A percentile compares a stretch with the other conserved stretches of the same genome.
phyloP scores from a whole-genome alignment of 1,140 invertebrate species.

The Aphidius gifuensis region DNA sequence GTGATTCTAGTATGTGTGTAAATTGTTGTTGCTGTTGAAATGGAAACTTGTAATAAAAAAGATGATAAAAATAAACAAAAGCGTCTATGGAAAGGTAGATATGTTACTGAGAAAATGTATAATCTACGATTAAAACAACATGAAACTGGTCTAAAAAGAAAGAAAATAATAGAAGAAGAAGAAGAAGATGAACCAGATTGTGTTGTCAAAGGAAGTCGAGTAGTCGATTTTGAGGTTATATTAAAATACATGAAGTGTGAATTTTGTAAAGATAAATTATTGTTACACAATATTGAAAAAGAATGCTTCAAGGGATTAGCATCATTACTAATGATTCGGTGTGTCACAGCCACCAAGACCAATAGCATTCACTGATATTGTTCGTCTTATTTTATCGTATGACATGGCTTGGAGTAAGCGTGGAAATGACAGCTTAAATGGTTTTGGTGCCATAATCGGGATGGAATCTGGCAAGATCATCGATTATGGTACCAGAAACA shows the following conservation, averaged over 20 bases:
- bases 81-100: not conserved
- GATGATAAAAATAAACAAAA: no score
- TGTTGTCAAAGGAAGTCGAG: constrained; percentile 23
- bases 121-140: not conserved
- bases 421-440: constrained; percentile 15
- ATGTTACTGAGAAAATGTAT: constrained; percentile 4
- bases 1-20: no score
- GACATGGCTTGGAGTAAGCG: constrained; percentile 17
- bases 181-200: no score
- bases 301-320: constrained; percentile 22
- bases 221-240: constrained; percentile 12
- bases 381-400: constrained; percentile 5
- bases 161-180: not conserved
- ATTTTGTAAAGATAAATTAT: constrained; percentile 25
- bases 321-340: constrained; percentile 26
- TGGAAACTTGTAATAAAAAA: no score
- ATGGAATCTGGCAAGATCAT: constrained; percentile 1
- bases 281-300: constrained; percentile 23
- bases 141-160: not conserved
- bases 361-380: constrained; percentile 3
- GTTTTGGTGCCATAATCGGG: constrained; percentile 14
- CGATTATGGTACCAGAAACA: constrained; percentile 5
- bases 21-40: no score
- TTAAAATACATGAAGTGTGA: constrained; percentile 26
- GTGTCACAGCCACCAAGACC: constrained; percentile 18